A percentile compares a stretch with the other conserved stretches of the same genome.
Conservation (phyloP, 2,888 invertebrate genomes). For the Aphodius sticticus region DNA sequence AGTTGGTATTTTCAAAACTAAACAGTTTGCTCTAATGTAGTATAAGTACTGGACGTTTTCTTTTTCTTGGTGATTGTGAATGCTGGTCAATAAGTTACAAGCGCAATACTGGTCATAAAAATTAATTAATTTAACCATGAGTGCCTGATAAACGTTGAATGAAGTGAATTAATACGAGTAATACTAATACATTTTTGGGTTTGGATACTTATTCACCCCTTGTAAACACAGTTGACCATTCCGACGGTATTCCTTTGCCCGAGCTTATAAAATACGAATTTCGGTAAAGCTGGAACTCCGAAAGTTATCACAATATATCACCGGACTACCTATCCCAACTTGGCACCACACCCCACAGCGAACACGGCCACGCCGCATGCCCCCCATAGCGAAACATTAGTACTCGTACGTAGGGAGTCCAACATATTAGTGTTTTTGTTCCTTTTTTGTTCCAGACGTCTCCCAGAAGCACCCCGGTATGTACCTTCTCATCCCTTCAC, state of each 20-base stretch:
- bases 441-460: slow-evolving; percentile 58
- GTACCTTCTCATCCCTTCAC: slow-evolving; percentile 52
- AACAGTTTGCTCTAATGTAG: too few relatives aligned
- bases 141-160: too few relatives aligned
- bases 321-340: background rate
- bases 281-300: background rate
- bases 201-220: too few relatives aligned
- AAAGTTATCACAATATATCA: background rate
- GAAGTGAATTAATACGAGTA: too few relatives aligned
- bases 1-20: too few relatives aligned
- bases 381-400: slow-evolving; percentile 10
- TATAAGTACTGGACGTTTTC: too few relatives aligned
- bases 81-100: too few relatives aligned
- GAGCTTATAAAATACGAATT: background rate
- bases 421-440: slow-evolving; percentile 57
- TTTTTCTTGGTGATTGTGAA: too few relatives aligned
- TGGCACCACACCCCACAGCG: slow-evolving; percentile 7
- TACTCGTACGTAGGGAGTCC: slow-evolving; percentile 38
- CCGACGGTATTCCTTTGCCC: background rate
- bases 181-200: too few relatives aligned
- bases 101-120: too few relatives aligned
- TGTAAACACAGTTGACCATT: too few relatives aligned
- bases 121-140: too few relatives aligned
- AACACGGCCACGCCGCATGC: slow-evolving; percentile 26
- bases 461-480: slow-evolving; percentile 59